phyloP scores from a whole-genome alignment of 1,140 invertebrate species.

The Penaeus vannamei region DNA sequence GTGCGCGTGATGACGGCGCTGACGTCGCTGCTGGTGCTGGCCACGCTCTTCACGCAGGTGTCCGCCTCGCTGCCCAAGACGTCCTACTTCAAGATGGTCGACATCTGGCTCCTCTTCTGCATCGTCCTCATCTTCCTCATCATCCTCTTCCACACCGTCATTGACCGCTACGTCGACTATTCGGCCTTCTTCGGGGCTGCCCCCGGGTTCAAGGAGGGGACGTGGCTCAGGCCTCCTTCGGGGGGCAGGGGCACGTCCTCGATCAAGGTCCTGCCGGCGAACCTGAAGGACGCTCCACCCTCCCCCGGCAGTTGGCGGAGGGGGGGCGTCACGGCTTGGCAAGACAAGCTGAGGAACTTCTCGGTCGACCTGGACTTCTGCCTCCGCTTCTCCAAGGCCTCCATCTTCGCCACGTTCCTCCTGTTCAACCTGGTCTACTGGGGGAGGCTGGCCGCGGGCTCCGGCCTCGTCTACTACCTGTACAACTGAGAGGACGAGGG shows the following conservation, averaged over 20 bases:
- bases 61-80: constrained; percentile 61
- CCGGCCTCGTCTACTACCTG: constrained; percentile 44
- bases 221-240: no score
- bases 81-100: constrained; percentile 62
- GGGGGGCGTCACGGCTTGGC: neutral
- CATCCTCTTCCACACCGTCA: constrained; percentile 56
- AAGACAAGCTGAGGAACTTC: neutral
- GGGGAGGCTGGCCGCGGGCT: constrained; percentile 37
- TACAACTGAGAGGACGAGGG: constrained; percentile 2
- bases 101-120: constrained; percentile 65
- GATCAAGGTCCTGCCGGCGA: neutral
- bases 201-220: neutral
- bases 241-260: neutral
- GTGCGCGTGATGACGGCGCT: constrained; percentile 56
- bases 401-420: constrained; percentile 17
- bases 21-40: constrained; percentile 54
- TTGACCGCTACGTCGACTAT: constrained; percentile 52
- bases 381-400: constrained; percentile 10
- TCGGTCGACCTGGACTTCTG: constrained; percentile 16
- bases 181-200: neutral
- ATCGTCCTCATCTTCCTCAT: constrained; percentile 61
- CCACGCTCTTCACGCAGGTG: constrained; percentile 60
- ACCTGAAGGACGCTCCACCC: no score
- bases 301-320: neutral
- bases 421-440: constrained; percentile 54